Evolutionary conservation across 2,113 vertebrate species (phyloP).

Genomic region (Laticauda laticaudata): DNA sequence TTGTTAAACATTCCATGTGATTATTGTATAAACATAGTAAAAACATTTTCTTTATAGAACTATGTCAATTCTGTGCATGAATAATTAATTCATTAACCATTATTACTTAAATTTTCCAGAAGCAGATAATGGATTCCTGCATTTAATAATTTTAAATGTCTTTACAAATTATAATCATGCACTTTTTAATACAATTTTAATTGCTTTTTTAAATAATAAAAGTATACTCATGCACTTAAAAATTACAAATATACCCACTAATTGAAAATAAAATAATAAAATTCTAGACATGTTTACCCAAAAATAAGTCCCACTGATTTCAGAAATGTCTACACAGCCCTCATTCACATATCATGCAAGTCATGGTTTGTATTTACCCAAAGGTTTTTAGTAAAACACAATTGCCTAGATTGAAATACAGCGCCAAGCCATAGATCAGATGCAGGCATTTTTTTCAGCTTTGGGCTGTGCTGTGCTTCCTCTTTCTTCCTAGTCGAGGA

Average conservation of each 20-base stretch:
- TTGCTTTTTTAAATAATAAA: neutral
- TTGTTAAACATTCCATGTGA: neutral
- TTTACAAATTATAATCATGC: neutral
- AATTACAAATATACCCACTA: neutral
- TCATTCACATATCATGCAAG: neutral
- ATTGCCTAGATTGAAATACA: neutral
- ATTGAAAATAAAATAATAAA: neutral
- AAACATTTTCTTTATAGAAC: neutral
- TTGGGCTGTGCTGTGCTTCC: neutral
- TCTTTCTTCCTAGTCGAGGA: neutral
- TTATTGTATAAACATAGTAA: neutral
- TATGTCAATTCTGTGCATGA: neutral
- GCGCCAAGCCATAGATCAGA: neutral
- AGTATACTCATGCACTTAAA: neutral
- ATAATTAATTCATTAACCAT: neutral
- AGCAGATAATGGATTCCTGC: neutral
- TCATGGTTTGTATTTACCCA: neutral
- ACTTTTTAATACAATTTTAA: neutral
- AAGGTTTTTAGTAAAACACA: neutral
- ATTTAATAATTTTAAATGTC: neutral
- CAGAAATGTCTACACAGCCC: neutral
- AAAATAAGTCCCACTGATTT: neutral
- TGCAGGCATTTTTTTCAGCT: neutral
- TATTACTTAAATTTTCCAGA: neutral
- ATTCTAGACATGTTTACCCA: neutral